Base-by-base conservation (phyloP, 2,797 vertebrate species). In the Coregonus ussuriensis region DNA sequence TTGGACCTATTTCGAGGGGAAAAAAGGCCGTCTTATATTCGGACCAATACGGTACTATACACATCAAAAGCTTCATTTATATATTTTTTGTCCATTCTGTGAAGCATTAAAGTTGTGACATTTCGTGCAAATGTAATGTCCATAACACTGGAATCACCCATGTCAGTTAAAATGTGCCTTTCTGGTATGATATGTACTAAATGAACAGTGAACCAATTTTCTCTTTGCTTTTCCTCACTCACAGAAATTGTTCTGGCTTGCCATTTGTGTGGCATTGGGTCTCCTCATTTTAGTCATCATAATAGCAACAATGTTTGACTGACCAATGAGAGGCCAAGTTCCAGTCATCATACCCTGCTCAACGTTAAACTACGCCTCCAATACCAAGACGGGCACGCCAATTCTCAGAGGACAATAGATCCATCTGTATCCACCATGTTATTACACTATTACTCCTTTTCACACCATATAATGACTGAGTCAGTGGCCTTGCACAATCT, bases 211-310 rank as follows among this genome's bases (percentile, higher is more conserved):
- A 53, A 33, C 31, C 31, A 33, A 63, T 14, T 72, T 4, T 54
- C 21, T 77, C 35, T 31, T 72, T 78, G 74, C 74, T 72, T 85
- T 33, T 33, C 31, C 31, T 33, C 86, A 75, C 84, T 84, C 93
- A 92, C 56, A 99, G 97, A 97, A 96, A 94, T 78, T 85, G 89
- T 83, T 96, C 77, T 93, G 92, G 92, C 86, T 97, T 77, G 90
- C 94, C 89, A 87, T 95, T 74, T 96, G 95, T 90, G 94, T 94
- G 79, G 84, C 74, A 76, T 79, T 93, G 87, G 87, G 92, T 84
- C 84, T 96, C 88, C 86, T 96, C 87, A 91, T 96, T 87, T 87
- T 97, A 85, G 93, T 95, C 88, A 93, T 97, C 92, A 87, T 95
- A 88, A 87, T 97, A 76, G 93, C 93, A 76, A 91, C 87, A 74